Conservation (phyloP, 2,888 invertebrate species). For the Liposcelis brunnea region DNA sequence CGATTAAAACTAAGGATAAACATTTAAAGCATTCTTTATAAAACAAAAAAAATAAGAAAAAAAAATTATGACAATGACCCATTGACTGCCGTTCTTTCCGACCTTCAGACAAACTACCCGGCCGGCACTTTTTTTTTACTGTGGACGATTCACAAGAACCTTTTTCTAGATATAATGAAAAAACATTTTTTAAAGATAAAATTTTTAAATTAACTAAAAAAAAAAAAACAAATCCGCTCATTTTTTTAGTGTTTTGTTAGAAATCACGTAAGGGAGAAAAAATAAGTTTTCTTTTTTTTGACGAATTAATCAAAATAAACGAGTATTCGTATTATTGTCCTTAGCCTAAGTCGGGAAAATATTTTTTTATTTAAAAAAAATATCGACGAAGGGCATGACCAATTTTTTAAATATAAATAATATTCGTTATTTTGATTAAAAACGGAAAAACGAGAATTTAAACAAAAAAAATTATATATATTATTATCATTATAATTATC, state of each 20-base stretch:
- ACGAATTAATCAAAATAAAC: slow-evolving; percentile 19
- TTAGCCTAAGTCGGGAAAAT: no score
- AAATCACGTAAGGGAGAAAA: slow-evolving; percentile 19
- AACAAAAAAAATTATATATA: no score
- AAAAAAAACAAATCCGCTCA: background rate
- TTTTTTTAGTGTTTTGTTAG: slow-evolving; percentile 12
- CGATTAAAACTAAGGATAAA: no score
- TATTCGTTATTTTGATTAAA: no score
- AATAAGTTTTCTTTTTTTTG: slow-evolving; percentile 11
- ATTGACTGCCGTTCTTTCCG: background rate
- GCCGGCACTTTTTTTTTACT: slow-evolving; percentile 5
- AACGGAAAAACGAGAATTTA: no score
- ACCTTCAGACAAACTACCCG: slow-evolving; percentile 3
- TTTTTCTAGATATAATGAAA: no score
- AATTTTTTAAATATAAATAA: no score
- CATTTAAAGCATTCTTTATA: slow-evolving; percentile 3
- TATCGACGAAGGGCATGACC: no score
- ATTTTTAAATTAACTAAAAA: background rate
- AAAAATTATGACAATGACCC: background rate
- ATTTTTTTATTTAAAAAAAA: no score
- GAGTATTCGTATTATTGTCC: slow-evolving; percentile 15
- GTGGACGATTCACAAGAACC: slow-evolving; percentile 3
- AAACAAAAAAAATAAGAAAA: slow-evolving; percentile 8
- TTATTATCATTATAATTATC: no score
- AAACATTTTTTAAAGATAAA: slow-evolving; percentile 6